Evolutionary conservation across 2,113 vertebrate genomes (phyloP), one percentile per base, ranked within the genome.

Genomic region (Notarius lentiginosus): DNA sequence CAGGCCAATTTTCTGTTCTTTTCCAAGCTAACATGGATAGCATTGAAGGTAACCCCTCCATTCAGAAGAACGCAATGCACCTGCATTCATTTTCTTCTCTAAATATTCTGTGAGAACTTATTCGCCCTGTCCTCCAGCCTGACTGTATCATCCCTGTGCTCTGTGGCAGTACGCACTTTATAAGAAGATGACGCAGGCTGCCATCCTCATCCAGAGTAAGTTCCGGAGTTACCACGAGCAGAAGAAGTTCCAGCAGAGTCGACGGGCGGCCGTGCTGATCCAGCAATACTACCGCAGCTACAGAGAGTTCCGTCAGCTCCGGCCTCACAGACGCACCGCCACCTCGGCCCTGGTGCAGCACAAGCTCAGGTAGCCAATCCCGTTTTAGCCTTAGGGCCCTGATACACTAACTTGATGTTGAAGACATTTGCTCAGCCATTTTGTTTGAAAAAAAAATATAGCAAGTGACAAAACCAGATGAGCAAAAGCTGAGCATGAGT

Each of bases 11-110:
- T 86, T 90, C 90, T 87, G 80, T 89, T 89, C 88, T 94, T 96
- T 95, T 95, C 92, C 94, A 99, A 99, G 99, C 99, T 99, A 96
- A 99, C 98, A 97, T 99, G 98, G 99, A 99, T 99, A 99, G 98
- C 97, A 96, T 97, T 99, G 97, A 99, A 99, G 99, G 99, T 99
- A 99, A 99, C 95, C 63, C 84, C 20, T 73, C 15, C 76, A 77
- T 76, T 41, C 12, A n/a, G 49, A 22, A n/a, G 20, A 66, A 10
- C 49, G 27, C 22, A 72, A 79, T 9, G 55, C 41, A 56, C 27
- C 17, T 51, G 63, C 7, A 8, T 41, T 49, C 14, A 41, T 27
- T 72, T 49, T 60, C 17, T 17, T 30, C 4, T 60, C 24, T 30
- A 34, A 12, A 63, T 85, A 51, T 15, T 53, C 27, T 65, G 58